Percentiles rank a stretch among this genome's conserved stretches.
Conservation (phyloP, 2,888 invertebrate genomes). For the Drosophila rubida region DNA sequence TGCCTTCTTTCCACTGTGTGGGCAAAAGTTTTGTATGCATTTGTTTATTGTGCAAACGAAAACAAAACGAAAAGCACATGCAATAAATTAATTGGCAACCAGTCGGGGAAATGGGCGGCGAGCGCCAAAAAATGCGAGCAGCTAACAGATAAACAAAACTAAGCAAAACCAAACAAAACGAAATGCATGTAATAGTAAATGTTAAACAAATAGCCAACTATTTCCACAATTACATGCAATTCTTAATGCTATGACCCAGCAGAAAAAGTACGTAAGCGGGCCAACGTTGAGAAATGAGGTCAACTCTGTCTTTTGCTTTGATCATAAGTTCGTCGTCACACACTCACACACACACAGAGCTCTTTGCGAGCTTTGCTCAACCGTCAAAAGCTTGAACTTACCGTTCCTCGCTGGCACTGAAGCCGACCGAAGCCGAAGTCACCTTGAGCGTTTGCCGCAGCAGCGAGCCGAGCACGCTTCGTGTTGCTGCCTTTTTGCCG, state of each 20-base stretch:
- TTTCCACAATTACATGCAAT: constrained; percentile 31
- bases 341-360: not conserved
- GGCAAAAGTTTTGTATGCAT: constrained; percentile 5
- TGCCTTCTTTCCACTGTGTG: not conserved
- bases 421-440: constrained; percentile 73
- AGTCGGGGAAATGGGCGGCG: not conserved
- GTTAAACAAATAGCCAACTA: constrained; percentile 17
- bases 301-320: constrained; percentile 11
- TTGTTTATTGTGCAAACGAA: constrained; percentile 31
- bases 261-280: not conserved
- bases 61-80: constrained; percentile 46
- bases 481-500: constrained; percentile 21
- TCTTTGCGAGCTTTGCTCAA: not conserved
- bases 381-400: constrained; percentile 43
- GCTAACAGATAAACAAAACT: constrained; percentile 41
- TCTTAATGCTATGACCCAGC: constrained; percentile 28
- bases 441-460: constrained; percentile 76
- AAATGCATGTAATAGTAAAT: constrained; percentile 22
- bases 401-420: constrained; percentile 68
- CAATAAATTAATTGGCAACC: constrained; percentile 60
- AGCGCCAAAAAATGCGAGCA: constrained; percentile 37
- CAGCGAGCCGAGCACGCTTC: constrained; percentile 66
- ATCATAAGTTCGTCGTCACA: constrained; percentile 14
- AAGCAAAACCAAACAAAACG: constrained; percentile 26
- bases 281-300: constrained; percentile 22